These are phyloP conservation scores for Thymelicus lineola DNA, from an alignment of 2,888 invertebrate genomes.

Conservation along the genomic window DNA sequence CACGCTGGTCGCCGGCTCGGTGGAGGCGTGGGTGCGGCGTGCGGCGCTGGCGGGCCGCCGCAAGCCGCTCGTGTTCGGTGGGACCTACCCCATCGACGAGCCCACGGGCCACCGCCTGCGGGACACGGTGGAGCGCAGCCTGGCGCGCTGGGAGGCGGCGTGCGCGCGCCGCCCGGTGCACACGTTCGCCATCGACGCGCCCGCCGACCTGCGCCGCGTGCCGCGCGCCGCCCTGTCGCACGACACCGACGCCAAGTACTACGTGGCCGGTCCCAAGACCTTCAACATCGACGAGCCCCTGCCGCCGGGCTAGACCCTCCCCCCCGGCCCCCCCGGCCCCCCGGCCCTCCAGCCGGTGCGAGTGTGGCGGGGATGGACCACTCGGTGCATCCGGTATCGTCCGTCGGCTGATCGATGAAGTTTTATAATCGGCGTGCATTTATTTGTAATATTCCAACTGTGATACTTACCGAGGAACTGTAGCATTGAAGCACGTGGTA, in stretches of 20 bases:
- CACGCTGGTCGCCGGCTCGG: conserved; percentile 43
- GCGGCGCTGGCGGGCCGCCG: conserved; percentile 60
- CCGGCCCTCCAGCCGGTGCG: background rate
- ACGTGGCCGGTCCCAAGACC: conserved; percentile 79
- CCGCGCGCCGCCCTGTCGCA: conserved; percentile 42
- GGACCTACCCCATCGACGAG: conserved; percentile 94
- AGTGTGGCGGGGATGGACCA: too few species aligned
- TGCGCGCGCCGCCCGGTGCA: conserved; percentile 34
- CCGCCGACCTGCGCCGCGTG: conserved; percentile 50
- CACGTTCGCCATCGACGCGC: conserved; percentile 83
- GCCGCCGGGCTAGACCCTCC: conserved; percentile 45
- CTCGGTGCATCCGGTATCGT: too few species aligned
- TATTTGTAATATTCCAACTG: background rate
- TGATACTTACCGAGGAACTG: background rate
- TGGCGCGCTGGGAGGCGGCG: conserved; percentile 55
- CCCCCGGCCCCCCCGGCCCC: conserved; percentile 8
- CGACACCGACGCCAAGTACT: conserved; percentile 53
- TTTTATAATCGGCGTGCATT: background rate
- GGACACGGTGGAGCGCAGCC: conserved; percentile 76
- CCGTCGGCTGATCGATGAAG: background rate
- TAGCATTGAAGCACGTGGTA: background rate
- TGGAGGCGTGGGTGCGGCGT: conserved; percentile 47
- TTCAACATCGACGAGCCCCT: conserved; percentile 86
- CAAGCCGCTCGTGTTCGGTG: conserved; percentile 91
- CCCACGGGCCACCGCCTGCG: conserved; percentile 74